Percentiles rank a stretch among this genome's conserved stretches.
These are phyloP conservation scores for Drosophila neotestacea DNA, from an alignment of 2,888 invertebrate species.

Conservation along the genomic window DNA sequence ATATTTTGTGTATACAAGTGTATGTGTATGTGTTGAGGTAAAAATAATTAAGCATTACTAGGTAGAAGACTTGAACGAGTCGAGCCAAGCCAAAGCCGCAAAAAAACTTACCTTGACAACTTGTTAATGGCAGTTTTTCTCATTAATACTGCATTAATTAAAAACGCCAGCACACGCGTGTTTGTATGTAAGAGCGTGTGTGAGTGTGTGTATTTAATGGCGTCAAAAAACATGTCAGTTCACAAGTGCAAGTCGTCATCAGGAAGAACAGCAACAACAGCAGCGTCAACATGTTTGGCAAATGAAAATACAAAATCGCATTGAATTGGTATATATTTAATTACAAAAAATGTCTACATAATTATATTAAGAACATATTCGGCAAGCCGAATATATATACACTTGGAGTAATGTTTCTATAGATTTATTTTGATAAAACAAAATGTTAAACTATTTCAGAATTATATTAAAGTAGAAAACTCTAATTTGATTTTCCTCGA, in stretches of 20 bases:
- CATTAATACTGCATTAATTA: constrained; percentile 85
- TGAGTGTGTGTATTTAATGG: constrained; percentile 50
- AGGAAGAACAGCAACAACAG: constrained; percentile 24
- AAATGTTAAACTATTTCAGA: no score
- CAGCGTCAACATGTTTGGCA: constrained; percentile 4
- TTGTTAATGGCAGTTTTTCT: constrained; percentile 86
- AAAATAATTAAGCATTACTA: constrained; percentile 69
- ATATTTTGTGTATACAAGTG: constrained; percentile 12
- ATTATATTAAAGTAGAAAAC: no score
- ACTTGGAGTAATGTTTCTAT: not conserved
- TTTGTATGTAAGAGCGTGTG: not conserved
- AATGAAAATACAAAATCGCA: constrained; percentile 1
- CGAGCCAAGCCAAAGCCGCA: constrained; percentile 23
- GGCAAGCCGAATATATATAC: no score
- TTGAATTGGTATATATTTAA: not conserved
- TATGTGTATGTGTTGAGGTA: constrained; percentile 36
- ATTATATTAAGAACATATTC: not conserved
- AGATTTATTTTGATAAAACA: no score
- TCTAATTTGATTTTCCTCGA: no score
- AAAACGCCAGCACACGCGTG: constrained; percentile 60
- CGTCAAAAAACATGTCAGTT: constrained; percentile 68
- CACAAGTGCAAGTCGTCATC: constrained; percentile 61
- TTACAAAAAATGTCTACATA: not conserved
- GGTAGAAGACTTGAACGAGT: constrained; percentile 17
- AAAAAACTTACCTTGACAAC: constrained; percentile 85